Percentiles rank a stretch among this genome's conserved stretches.
These are phyloP conservation scores for Chrysopa pallens DNA, from an alignment of 1,140 invertebrate genomes.

Conservation along the genomic window DNA sequence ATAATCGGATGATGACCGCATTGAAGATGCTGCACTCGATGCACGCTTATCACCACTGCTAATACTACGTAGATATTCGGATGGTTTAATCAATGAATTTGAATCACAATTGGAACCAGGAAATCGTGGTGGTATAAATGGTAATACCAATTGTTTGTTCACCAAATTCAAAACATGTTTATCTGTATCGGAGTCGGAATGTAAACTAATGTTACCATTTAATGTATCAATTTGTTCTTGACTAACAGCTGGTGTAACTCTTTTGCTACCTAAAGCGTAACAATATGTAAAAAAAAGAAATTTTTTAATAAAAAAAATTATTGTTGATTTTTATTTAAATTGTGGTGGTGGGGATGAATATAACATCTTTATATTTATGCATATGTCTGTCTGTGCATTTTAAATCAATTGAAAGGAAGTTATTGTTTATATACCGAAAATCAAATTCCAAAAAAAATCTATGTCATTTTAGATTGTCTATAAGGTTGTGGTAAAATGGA, in stretches of 20 bases:
- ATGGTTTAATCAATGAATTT: slow-evolving; percentile 74
- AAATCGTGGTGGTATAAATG: slow-evolving; percentile 80
- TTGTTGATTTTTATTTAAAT: no score
- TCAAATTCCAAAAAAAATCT: no score
- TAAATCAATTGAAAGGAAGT: no score
- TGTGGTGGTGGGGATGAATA: no score
- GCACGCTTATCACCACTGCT: slow-evolving; percentile 9
- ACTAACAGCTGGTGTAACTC: not conserved
- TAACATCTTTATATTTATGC: no score
- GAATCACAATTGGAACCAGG: slow-evolving; percentile 41
- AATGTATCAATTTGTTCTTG: not conserved
- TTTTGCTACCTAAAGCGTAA: slow-evolving; percentile 6
- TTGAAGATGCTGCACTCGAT: not conserved
- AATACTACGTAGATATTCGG: slow-evolving; percentile 74
- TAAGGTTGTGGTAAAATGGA: no score
- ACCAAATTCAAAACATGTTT: slow-evolving; percentile 42
- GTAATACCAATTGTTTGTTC: slow-evolving; percentile 64
- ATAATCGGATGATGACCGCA: not conserved
- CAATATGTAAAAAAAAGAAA: no score
- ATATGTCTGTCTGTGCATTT: no score
- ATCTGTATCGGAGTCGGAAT: slow-evolving; percentile 19
- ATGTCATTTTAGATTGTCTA: no score
- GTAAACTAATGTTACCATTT: slow-evolving; percentile 14
- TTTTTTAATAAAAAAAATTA: no score
- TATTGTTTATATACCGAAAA: no score